Conservation (phyloP, 2,888 invertebrate species). For the Timandra comae region DNA sequence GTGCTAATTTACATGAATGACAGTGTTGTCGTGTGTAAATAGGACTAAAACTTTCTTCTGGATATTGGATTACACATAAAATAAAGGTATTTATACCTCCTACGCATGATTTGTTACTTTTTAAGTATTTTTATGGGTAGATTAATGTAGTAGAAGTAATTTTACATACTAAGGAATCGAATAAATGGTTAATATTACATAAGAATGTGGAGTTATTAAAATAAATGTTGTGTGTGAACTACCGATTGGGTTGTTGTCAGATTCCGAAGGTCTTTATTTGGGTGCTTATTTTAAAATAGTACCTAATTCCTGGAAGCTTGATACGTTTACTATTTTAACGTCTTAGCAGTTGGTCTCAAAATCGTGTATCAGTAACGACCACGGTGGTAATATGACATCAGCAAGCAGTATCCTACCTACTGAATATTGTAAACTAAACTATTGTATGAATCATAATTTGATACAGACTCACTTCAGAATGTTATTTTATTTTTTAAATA, state of each 20-base stretch:
- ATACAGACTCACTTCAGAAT: constrained; percentile 24
- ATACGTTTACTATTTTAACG: constrained; percentile 29
- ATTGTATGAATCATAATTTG: constrained; percentile 53
- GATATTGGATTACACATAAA: constrained; percentile 76
- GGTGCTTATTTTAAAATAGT: constrained; percentile 34
- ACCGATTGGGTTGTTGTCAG: constrained; percentile 23
- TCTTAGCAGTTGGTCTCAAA: constrained; percentile 19
- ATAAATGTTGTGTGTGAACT: constrained; percentile 21
- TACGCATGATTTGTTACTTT: constrained; percentile 45
- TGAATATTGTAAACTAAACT: constrained; percentile 52
- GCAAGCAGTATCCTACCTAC: constrained; percentile 38
- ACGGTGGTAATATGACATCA: constrained; percentile 63
- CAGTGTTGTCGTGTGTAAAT: constrained; percentile 69
- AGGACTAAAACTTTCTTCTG: constrained; percentile 68
- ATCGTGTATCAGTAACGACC: constrained; percentile 31
- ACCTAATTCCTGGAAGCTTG: constrained; percentile 39
- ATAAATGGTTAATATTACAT: constrained; percentile 54
- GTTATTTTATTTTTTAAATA: no score
- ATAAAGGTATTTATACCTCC: constrained; percentile 70
- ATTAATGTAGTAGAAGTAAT: constrained; percentile 14
- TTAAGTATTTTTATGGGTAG: constrained; percentile 22
- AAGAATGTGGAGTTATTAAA: constrained; percentile 41
- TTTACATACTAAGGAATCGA: constrained; percentile 11
- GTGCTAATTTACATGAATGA: constrained; percentile 65
- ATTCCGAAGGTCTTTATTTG: constrained; percentile 26